A percentile compares a stretch with the other conserved stretches of the same genome.
phyloP scores from a whole-genome alignment of 2,888 invertebrate species.

The Fragum sueziense region DNA sequence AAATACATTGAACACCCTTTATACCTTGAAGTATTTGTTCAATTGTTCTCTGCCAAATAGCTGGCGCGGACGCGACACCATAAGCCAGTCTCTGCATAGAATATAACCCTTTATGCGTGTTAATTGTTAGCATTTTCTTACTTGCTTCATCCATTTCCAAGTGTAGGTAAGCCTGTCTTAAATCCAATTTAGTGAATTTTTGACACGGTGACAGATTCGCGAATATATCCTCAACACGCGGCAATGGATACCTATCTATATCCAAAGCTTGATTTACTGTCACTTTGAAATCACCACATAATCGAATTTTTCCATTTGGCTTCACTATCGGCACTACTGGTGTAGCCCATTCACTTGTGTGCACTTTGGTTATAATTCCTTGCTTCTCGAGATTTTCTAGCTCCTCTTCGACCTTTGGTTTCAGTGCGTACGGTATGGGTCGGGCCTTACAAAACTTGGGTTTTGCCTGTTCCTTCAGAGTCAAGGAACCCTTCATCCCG shows the following conservation, averaged over 20 bases:
- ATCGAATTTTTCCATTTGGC: slow-evolving; percentile 37
- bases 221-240: slow-evolving; percentile 53
- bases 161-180: slow-evolving; percentile 54
- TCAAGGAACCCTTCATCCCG: slow-evolving; percentile 12
- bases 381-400: slow-evolving; percentile 31
- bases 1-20: slow-evolving; percentile 24
- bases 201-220: slow-evolving; percentile 47
- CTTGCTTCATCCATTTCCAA: slow-evolving; percentile 46
- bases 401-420: slow-evolving; percentile 35
- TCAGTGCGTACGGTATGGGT: slow-evolving; percentile 41
- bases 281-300: slow-evolving; percentile 60
- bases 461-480: slow-evolving; percentile 21
- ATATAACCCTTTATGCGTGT: slow-evolving; percentile 55
- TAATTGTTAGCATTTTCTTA: slow-evolving; percentile 51
- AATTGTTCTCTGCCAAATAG: slow-evolving; percentile 55
- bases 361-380: slow-evolving; percentile 31
- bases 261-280: slow-evolving; percentile 68
- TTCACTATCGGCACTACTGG: slow-evolving; percentile 61
- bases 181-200: slow-evolving; percentile 57
- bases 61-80: slow-evolving; percentile 50
- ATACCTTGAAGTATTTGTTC: slow-evolving; percentile 43
- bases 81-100: slow-evolving; percentile 41
- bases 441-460: slow-evolving; percentile 44
- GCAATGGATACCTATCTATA: slow-evolving; percentile 66
- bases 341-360: slow-evolving; percentile 57